phyloP scores from a whole-genome alignment of 2,888 invertebrate genomes.

The Andrena fulva region DNA sequence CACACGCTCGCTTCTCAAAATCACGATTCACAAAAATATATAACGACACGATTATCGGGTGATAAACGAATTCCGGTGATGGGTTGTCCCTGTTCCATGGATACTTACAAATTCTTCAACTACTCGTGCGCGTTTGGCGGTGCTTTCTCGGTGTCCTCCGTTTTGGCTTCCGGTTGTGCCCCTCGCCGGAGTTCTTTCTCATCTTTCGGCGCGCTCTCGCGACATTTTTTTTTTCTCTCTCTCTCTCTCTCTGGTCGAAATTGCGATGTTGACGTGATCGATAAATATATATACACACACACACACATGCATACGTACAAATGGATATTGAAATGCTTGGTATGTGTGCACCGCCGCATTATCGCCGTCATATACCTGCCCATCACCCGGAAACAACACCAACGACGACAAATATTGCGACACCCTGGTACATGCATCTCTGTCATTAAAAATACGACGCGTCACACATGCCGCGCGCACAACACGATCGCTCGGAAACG shows the following conservation, averaged over 20 bases:
- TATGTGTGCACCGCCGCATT: conserved; percentile 81
- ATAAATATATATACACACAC: conserved; percentile 26
- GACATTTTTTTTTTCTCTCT: neutral
- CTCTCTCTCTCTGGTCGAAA: neutral
- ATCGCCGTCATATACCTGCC: conserved; percentile 78
- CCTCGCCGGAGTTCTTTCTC: neutral
- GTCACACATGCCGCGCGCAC: neutral
- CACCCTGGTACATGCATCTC: conserved; percentile 79
- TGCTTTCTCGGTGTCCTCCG: conserved; percentile 1
- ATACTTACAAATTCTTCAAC: neutral
- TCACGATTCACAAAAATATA: conserved; percentile 15
- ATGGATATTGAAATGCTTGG: conserved; percentile 78
- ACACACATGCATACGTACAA: conserved; percentile 50
- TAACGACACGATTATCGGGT: conserved; percentile 9
- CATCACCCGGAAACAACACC: conserved; percentile 69
- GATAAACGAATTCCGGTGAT: conserved; percentile 53
- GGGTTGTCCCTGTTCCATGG: conserved; percentile 23
- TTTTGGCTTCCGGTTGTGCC: neutral
- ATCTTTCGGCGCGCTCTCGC: conserved; percentile 7
- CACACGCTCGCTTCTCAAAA: neutral
- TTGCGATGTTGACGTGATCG: conserved; percentile 50
- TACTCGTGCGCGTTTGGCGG: neutral
- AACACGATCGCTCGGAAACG: conserved; percentile 2
- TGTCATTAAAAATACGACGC: conserved; percentile 33
- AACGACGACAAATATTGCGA: conserved; percentile 60